Conservation (phyloP, 2,888 invertebrate genomes). For the Xanthorhoe designata region DNA sequence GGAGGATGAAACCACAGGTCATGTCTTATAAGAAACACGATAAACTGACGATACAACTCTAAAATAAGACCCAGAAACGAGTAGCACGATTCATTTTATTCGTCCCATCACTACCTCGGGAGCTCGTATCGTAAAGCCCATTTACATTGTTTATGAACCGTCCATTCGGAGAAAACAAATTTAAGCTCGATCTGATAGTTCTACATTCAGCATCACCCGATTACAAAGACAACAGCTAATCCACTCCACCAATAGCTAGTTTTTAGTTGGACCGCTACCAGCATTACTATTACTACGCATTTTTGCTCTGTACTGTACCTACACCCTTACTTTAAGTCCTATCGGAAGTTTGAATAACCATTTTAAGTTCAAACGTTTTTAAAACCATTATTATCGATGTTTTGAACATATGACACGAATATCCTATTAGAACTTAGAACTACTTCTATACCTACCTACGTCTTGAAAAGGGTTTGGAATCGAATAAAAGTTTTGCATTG, state of each 20-base stretch:
- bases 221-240: constrained; percentile 2
- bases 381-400: no score
- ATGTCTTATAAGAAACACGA: neutral
- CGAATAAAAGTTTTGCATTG: no score
- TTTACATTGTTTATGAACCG: constrained; percentile 49
- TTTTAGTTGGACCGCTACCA: neutral
- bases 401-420: no score
- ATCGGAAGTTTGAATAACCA: no score
- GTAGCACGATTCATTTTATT: neutral
- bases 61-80: neutral
- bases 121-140: constrained; percentile 10
- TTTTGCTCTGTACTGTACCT: no score
- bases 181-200: constrained; percentile 45
- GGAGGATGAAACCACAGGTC: no score
- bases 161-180: constrained; percentile 38
- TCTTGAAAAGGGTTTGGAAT: no score
- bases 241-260: neutral
- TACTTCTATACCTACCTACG: no score
- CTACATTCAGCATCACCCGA: constrained; percentile 31
- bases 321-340: no score
- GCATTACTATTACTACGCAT: neutral
- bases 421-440: no score
- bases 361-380: no score
- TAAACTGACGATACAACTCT: neutral
- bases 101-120: constrained; percentile 1